Conservation (phyloP, 2,888 invertebrate genomes). For the Dascillus cervinus region DNA sequence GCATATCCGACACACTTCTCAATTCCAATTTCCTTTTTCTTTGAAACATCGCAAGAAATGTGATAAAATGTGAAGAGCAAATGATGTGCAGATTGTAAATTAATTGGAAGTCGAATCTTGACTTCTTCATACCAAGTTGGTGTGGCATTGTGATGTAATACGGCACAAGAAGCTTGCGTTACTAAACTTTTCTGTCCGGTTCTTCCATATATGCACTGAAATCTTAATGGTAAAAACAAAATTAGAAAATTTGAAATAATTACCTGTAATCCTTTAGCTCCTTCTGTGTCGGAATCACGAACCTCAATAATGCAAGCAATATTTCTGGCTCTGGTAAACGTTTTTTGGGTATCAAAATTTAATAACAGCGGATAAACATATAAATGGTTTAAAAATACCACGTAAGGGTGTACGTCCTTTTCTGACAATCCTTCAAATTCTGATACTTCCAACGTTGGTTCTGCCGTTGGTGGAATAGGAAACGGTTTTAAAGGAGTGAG, state of each 20-base stretch:
- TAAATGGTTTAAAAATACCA: conserved; percentile 79
- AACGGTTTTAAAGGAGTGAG: conserved; percentile 80
- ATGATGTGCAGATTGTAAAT: conserved; percentile 80
- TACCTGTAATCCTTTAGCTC: conserved; percentile 67
- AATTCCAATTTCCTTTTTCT: conserved; percentile 65
- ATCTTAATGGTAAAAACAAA: conserved; percentile 1
- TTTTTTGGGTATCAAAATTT: conserved; percentile 85
- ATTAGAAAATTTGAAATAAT: conserved; percentile 19
- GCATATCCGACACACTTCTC: conserved; percentile 89
- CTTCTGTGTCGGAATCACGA: conserved; percentile 71
- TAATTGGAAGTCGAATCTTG: conserved; percentile 82
- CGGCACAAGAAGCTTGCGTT: conserved; percentile 64
- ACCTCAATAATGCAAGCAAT: conserved; percentile 87
- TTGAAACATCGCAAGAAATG: conserved; percentile 82
- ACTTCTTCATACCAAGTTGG: conserved; percentile 93
- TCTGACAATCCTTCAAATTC: conserved; percentile 68
- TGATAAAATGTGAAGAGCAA: conserved; percentile 93
- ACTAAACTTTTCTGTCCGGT: conserved; percentile 59
- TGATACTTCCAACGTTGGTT: conserved; percentile 77
- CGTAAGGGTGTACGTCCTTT: conserved; percentile 68
- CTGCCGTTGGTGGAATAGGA: conserved; percentile 65
- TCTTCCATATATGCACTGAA: conserved; percentile 66
- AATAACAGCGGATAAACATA: conserved; percentile 85
- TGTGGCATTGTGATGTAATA: conserved; percentile 81
- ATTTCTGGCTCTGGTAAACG: conserved; percentile 88